phyloP scores from a whole-genome alignment of 2,797 vertebrate species.

The Rhinogobio ventralis region DNA sequence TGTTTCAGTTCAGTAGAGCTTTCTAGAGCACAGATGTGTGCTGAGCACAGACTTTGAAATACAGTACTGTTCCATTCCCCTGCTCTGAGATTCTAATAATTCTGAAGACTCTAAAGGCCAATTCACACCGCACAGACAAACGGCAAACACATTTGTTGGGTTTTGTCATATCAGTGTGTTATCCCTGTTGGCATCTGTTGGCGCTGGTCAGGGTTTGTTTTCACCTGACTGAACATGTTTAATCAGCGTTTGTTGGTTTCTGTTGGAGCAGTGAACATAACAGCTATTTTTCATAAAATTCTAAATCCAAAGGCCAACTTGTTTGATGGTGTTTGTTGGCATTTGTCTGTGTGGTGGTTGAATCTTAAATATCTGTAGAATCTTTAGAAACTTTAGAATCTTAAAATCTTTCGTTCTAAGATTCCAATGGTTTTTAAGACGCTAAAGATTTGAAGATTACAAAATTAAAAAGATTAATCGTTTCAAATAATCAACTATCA shows the following conservation, averaged over 20 bases:
- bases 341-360: no score
- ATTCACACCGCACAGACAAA: no score
- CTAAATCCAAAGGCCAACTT: no score
- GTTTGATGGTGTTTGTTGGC: no score
- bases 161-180: no score
- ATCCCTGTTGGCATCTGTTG: no score
- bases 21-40: slow-evolving; percentile 5
- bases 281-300: no score
- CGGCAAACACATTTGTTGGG: no score
- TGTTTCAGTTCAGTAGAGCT: not conserved
- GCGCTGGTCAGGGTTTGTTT: no score
- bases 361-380: not conserved
- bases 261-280: no score
- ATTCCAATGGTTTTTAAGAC: not conserved
- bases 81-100: not conserved
- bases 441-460: not conserved
- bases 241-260: no score
- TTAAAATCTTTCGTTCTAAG: not conserved
- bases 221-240: no score
- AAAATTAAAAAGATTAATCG: not conserved
- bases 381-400: not conserved
- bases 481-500: not conserved
- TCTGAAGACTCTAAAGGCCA: not conserved
- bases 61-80: not conserved
- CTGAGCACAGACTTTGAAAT: not conserved